phyloP scores from a whole-genome alignment of 2,888 invertebrate genomes.

The Xiphydria camelus region DNA sequence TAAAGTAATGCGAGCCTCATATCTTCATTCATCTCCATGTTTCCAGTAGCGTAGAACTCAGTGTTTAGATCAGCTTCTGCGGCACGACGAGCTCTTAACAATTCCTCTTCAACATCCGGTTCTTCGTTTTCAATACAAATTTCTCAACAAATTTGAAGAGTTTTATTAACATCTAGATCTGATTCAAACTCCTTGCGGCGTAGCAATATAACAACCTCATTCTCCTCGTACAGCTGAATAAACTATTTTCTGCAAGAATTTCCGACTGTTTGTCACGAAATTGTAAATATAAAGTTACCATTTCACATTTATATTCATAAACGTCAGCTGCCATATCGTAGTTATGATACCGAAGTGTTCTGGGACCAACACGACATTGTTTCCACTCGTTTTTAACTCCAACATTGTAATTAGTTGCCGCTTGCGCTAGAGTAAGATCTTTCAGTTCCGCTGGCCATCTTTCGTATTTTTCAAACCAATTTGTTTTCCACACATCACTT shows the following conservation, averaged over 20 bases:
- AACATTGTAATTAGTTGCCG: constrained; percentile 39
- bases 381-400: constrained; percentile 6
- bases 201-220: too few species aligned
- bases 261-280: constrained; percentile 46
- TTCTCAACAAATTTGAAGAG: too few species aligned
- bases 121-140: too few species aligned
- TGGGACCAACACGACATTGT: constrained; percentile 24
- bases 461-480: constrained; percentile 54
- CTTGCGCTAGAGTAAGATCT: too few species aligned
- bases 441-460: constrained; percentile 44
- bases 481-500: constrained; percentile 52
- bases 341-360: constrained; percentile 44
- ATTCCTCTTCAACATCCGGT: too few species aligned
- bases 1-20: constrained; percentile 22
- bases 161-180: too few species aligned
- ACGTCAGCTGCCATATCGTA: constrained; percentile 43
- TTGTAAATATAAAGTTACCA: constrained; percentile 39
- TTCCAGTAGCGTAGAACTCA: constrained; percentile 20
- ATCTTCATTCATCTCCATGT: constrained; percentile 22
- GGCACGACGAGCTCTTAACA: constrained; percentile 51
- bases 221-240: too few species aligned
- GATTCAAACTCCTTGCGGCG: too few species aligned
- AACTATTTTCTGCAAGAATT: constrained; percentile 43
- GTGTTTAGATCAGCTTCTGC: constrained; percentile 35
- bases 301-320: constrained; percentile 38